Base-by-base conservation (phyloP, 2,888 invertebrate genomes). In the Hyposoter dolosus region DNA sequence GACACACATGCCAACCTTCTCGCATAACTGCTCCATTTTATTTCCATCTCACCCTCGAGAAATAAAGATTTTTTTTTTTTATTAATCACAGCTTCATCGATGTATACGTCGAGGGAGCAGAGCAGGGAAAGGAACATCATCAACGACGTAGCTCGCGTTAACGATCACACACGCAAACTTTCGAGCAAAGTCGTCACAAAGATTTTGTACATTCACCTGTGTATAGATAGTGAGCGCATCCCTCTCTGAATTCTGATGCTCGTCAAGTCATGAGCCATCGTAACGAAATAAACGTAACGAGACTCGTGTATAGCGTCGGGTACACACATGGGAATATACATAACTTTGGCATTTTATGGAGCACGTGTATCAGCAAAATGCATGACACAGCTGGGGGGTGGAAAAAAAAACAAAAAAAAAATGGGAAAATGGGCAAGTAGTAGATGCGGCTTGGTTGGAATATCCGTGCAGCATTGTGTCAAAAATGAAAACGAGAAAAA, bases 1-100 rank as follows among this genome's bases (percentile, higher is more conserved):
- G 85, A 87, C 86, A 86, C 85, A 84, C 85, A 84, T 84, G 78
- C 87, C 88, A 87, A 89, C 82, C 81, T 84, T 89, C 84, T 87
- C 74, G 9, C 40, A 81, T 84, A 81, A 84, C 80, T 81, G 84
- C 80, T 81, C 76, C 80, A 81, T 81, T 84, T 85, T 82, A 85
- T 82, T 85, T 85, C 74, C 78, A 82, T 68, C 19, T 53, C 19
- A 19, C 19, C 53, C 53, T 53, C 2, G 9, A 19, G 53, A 9
- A 19, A 53, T 53, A 19, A 53, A 19, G 9, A 53, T 17, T 53
- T 53, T 53, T 4, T 40, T 40, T 35, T 35, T 35, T 35, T 53
- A 53, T 53, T 19, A 53, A 53, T 53, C 19, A 53, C 19, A 10
- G 40, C 40, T 40, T 40, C 40, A 53, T 19, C 19, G 6, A 50